Base-by-base conservation (phyloP, 2,113 vertebrate species). In the Motacilla tschutschensis region DNA sequence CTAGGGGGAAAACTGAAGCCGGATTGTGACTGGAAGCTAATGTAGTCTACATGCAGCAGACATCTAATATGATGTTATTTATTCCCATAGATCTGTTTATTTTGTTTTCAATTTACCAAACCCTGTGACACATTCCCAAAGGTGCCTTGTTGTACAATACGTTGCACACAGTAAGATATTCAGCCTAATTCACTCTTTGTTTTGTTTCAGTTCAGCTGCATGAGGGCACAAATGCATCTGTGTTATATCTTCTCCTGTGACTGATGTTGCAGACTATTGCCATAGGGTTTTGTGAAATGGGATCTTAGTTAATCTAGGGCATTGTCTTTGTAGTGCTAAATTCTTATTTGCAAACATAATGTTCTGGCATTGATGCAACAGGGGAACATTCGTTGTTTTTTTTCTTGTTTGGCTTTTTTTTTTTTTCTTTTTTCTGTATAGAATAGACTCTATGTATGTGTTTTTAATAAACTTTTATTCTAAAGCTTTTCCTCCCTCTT, bases 71-170 rank as follows among this genome's bases (percentile, higher is more conserved):
- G 93, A 95, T 94, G 95, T 95, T 96, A 97, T 97, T 96, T 97
- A 97, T 97, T 96, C 95, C 91, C 95, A 96, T 89, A 96, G 95
- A 95, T 95, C 92, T 95, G 95, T 96, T 95, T 96, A 95, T 95
- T 96, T 96, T 96, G 94, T 94, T 97, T 96, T 96, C 94, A 95
- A 95, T 95, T 96, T 96, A 95, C 94, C 93, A 96, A 89, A 94
- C 89, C 92, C 90, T 90, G 91, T 96, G 96, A 96, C 95, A 96
- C 93, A 94, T 94, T 97, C 95, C 94, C 95, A 95, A 95, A 96
- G 95, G 95, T 95, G 85, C 93, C 94, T 95, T 94, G 95, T 91
- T 96, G 93, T 95, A 94, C 94, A 95, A 95, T 95, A 73, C 85
- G 60, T 93, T 96, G 91, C 93, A 88, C 82, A 69, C 89, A 94